These are phyloP conservation scores for Muscidifurax raptorellus DNA, from an alignment of 1,140 invertebrate genomes.

Conservation along the genomic window DNA sequence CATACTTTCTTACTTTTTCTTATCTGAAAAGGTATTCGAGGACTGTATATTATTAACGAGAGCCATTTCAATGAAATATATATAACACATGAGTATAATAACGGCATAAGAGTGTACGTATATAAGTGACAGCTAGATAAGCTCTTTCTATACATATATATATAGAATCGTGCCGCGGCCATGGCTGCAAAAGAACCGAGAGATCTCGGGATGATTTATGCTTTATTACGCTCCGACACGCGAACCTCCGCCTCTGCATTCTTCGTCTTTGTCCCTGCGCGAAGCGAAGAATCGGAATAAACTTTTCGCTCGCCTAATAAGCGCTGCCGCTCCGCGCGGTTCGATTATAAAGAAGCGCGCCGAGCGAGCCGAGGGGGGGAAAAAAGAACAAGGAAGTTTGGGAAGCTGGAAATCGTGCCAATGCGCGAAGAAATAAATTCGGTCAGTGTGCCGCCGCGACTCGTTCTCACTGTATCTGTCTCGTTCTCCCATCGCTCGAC, in stretches of 20 bases:
- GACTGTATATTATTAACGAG: conserved; percentile 11
- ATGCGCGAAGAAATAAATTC: conserved; percentile 65
- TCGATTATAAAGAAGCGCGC: background rate
- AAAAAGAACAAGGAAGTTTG: conserved; percentile 11
- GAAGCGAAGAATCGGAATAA: conserved; percentile 52
- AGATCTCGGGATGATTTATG: conserved; percentile 69
- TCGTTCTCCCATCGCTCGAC: conserved; percentile 56
- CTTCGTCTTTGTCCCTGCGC: conserved; percentile 50
- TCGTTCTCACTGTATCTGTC: conserved; percentile 54
- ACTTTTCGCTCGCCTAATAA: background rate
- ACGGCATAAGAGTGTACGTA: conserved; percentile 19
- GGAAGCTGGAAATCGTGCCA: conserved; percentile 40
- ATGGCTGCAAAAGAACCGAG: conserved; percentile 63
- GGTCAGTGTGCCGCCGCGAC: conserved; percentile 71
- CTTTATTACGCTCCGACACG: conserved; percentile 67
- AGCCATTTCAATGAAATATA: conserved; percentile 62
- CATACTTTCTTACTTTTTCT: conserved; percentile 15
- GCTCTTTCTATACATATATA: conserved; percentile 23
- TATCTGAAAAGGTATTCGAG: background rate
- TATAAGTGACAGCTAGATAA: conserved; percentile 49
- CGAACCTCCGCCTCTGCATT: conserved; percentile 48
- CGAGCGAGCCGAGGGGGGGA: too few species aligned
- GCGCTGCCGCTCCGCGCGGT: too few species aligned
- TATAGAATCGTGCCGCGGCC: conserved; percentile 41
- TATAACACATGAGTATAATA: conserved; percentile 27